phyloP scores from a whole-genome alignment of 1,140 invertebrate genomes.

The Palaemon carinicauda region DNA sequence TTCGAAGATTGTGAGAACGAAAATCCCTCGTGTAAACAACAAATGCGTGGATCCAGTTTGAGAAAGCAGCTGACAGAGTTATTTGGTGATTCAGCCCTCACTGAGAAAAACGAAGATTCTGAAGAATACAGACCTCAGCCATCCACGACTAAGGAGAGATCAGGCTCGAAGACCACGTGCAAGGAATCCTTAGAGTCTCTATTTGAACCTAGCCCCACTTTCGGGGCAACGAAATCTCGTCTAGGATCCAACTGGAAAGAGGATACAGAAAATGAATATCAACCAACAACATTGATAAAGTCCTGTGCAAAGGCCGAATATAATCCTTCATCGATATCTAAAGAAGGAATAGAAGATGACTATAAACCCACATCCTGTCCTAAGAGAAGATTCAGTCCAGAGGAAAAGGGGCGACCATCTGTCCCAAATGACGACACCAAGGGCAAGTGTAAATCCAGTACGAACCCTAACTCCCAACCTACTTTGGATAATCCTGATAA shows the following conservation, averaged over 20 bases:
- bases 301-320: neutral
- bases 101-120: neutral
- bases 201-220: neutral
- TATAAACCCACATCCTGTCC: neutral
- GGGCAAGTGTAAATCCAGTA: neutral
- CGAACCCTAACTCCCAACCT: too few relatives aligned
- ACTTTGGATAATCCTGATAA: too few relatives aligned
- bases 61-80: neutral
- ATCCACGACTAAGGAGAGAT: neutral
- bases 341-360: neutral
- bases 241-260: too few relatives aligned
- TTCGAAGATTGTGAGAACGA: too few relatives aligned
- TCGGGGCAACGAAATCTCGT: too few relatives aligned
- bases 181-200: neutral
- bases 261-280: neutral
- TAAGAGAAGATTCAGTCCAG: neutral
- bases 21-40: neutral
- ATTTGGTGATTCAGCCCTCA: neutral
- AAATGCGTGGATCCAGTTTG: neutral
- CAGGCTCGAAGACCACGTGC: neutral
- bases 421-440: neutral
- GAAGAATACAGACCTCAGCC: neutral
- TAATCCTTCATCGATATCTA: conserved; percentile 13
- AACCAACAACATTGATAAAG: neutral
- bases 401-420: neutral